Evolutionary conservation across 2,888 invertebrate species (phyloP), one percentile per base, ranked within the genome.

Genomic region (Phanerotoma sp.): DNA sequence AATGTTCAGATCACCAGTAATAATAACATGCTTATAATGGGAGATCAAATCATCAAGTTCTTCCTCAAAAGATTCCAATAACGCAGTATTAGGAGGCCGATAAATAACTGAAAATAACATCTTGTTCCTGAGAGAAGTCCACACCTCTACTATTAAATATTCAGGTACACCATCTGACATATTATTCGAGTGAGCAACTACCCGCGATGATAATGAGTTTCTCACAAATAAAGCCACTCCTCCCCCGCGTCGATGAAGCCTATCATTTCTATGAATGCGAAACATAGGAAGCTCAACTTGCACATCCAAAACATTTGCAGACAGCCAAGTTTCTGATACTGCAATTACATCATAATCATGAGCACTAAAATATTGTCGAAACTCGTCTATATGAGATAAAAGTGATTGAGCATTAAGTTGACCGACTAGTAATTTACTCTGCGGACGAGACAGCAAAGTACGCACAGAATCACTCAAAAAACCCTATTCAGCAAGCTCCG

Each of bases 371-470:
- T 48, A 16, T 15, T 35, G 4, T 5, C 37, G 35, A 48, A 48
- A 35, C 28, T 48, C 48, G 20, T 33, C 35, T 4, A 48, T 35
- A 5, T 48, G 48, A 15, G 28, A 11, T 2, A 35, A 4, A 4
- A 48, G 7, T n/a, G 48, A 48, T 42, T 42, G 25, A 3, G 42
- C 42, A 42, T 42, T 42, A 6, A 42, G 13, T 5, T 42, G 42
- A 25, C 42, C 22, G 1, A 42, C n/a, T 42, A n/a, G 11, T 11
- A 33, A 33, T n/a, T 33, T 33, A 13, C n/a, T 33, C 15, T 13
- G 15, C 7, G 15, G 5, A 33, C 7, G n/a, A n/a, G n/a, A n/a
- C n/a, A n/a, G n/a, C n/a, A n/a, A n/a, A n/a, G n/a, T n/a, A n/a
- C 15, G 9, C 33, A 13, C 13, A 33, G 33, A 4, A 15, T 10